Conservation (phyloP, 2,113 vertebrate species). For the Ploceus nigricollis region DNA sequence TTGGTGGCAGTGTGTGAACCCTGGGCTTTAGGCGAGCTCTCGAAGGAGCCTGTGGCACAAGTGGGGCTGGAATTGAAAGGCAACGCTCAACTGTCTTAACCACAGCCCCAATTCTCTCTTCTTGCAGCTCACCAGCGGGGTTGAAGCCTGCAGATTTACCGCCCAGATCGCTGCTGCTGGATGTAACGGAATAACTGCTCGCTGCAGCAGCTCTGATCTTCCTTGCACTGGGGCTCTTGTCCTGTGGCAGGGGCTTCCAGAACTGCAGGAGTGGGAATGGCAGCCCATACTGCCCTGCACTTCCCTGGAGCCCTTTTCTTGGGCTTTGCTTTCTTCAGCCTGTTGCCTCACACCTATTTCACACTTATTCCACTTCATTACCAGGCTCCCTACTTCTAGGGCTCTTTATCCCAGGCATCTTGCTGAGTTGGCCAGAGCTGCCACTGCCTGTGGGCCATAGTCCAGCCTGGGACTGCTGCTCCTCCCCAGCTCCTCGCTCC, state of each 20-base stretch:
- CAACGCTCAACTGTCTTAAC: constrained; percentile 31
- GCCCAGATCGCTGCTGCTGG: background rate
- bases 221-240: background rate
- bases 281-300: background rate
- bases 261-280: background rate
- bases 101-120: background rate
- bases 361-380: background rate
- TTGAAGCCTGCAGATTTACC: accelerated
- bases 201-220: accelerated
- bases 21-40: background rate
- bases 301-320: background rate
- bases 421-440: background rate
- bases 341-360: background rate
- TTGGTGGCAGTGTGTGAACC: background rate
- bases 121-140: background rate
- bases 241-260: background rate
- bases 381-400: background rate
- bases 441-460: accelerated
- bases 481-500: background rate
- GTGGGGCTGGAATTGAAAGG: background rate
- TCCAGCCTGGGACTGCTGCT: background rate
- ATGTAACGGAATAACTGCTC: background rate
- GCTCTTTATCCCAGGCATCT: accelerated
- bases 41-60: background rate
- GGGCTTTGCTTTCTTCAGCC: background rate